Base-by-base conservation (phyloP, 2,888 invertebrate genomes). In the Phengaris arion region DNA sequence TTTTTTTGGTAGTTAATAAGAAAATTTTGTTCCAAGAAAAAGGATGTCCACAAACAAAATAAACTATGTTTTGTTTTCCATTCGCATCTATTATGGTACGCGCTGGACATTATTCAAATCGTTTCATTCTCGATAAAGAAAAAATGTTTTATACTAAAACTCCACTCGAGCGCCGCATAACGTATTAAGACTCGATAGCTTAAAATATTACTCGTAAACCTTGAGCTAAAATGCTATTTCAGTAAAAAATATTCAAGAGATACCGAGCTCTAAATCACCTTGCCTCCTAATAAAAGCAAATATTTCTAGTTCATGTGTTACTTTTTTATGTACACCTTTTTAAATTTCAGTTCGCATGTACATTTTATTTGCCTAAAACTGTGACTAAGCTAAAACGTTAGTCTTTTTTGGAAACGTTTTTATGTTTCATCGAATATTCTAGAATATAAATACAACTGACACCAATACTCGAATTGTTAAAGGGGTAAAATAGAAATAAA, bases 211-310 rank as follows among this genome's bases (percentile, higher is more conserved):
- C 64, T 35, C 9, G 64, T 64, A 64, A 64, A 64, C 64, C 64
- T 64, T 64, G 35, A 64, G 35, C 64, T 12, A 13, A 72, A 72
- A 52, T 15, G 75, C 75, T 74, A 75, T 77, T 76, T 75, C 15
- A 52, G 15, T 70, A 57, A 64, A 74, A 74, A 76, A 59, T 64
- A 69, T 78, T 78, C 74, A 69, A 76, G 74, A 52, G 52, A 72
- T 52, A 52, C 22, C 13, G 70, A 2, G 35, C 69, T 51, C 52
- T 52, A 72, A 52, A 72, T 72, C 72, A 72, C 52, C 52, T 48
- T n/a, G 48, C 68, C 68, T 45, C 35, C 51, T 48, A 69, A 72
- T 52, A 72, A 72, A 72, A 72, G n/a, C 72, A 51, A 52, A 72
- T 72, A 72, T 52, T 52, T 52, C 22, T 22, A 52, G 52, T 15